Conservation (phyloP, 2,888 invertebrate species). For the Torymus texanus region DNA sequence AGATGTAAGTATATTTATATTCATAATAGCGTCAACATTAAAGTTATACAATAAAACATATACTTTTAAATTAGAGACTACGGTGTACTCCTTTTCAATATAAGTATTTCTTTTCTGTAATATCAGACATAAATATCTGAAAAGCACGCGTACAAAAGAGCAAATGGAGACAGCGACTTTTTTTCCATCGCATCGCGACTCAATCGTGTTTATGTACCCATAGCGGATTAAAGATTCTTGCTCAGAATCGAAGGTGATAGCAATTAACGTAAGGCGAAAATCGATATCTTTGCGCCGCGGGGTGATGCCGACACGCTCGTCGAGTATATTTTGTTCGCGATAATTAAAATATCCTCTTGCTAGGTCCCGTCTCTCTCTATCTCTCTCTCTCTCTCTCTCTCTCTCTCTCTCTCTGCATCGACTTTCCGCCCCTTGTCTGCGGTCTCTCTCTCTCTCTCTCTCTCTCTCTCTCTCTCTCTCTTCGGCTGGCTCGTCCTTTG, state of each 20-base stretch:
- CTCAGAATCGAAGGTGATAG: constrained; percentile 66
- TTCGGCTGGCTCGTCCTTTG: constrained; percentile 44
- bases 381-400: constrained; percentile 34
- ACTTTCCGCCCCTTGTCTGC: too few relatives aligned
- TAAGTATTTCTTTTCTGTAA: too few relatives aligned
- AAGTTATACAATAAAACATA: too few relatives aligned
- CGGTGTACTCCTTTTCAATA: too few relatives aligned
- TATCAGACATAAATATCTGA: too few relatives aligned
- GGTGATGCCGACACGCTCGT: constrained; percentile 61
- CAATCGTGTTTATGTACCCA: constrained; percentile 28
- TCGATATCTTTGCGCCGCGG: constrained; percentile 62
- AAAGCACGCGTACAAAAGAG: too few relatives aligned
- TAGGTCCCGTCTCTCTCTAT: constrained; percentile 56
- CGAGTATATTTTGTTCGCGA: constrained; percentile 64
- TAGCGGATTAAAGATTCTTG: constrained; percentile 27
- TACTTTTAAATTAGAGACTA: too few relatives aligned
- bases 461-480: constrained; percentile 18
- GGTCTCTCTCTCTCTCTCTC: constrained; percentile 14
- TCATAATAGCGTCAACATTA: too few relatives aligned
- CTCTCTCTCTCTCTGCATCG: neutral
- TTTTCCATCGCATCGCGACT: neutral
- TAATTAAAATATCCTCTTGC: constrained; percentile 74
- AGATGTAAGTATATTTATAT: too few relatives aligned
- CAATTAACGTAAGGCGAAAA: constrained; percentile 70
- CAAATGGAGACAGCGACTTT: too few relatives aligned